These are phyloP conservation scores for Schizopygopsis malacanthus DNA, from an alignment of 2,797 vertebrate genomes.

Conservation along the genomic window DNA sequence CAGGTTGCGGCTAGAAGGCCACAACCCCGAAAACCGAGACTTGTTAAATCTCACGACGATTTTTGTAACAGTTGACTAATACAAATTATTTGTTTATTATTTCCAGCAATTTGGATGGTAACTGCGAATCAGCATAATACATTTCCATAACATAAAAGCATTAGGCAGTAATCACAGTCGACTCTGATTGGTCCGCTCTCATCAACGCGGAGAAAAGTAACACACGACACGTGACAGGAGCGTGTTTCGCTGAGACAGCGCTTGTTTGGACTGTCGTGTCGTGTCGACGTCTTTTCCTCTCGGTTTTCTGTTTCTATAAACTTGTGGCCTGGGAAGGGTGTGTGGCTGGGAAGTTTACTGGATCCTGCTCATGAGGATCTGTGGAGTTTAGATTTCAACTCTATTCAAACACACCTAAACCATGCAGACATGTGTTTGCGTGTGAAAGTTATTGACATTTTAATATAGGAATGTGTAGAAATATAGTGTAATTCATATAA, in stretches of 20 bases:
- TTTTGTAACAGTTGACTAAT: no score
- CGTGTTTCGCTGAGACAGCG: background rate
- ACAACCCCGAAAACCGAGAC: no score
- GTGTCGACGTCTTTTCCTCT: background rate
- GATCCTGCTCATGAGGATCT: constrained; percentile 26
- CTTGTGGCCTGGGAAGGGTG: background rate
- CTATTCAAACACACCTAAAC: background rate
- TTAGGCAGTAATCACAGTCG: background rate
- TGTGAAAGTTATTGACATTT: background rate
- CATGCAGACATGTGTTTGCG: no score
- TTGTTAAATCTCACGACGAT: no score
- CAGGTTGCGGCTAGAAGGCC: no score
- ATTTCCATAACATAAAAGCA: background rate
- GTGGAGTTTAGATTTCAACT: background rate
- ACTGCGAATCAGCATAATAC: background rate
- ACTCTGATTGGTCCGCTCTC: background rate
- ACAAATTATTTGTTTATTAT: no score
- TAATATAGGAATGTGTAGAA: background rate
- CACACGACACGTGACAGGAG: background rate
- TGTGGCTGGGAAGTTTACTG: background rate
- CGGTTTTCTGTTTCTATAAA: background rate
- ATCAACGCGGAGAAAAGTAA: background rate
- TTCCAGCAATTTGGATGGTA: no score
- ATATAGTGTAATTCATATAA: background rate
- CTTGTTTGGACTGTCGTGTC: background rate